phyloP scores from a whole-genome alignment of 2,888 invertebrate species.

The Syrphus vitripennis region DNA sequence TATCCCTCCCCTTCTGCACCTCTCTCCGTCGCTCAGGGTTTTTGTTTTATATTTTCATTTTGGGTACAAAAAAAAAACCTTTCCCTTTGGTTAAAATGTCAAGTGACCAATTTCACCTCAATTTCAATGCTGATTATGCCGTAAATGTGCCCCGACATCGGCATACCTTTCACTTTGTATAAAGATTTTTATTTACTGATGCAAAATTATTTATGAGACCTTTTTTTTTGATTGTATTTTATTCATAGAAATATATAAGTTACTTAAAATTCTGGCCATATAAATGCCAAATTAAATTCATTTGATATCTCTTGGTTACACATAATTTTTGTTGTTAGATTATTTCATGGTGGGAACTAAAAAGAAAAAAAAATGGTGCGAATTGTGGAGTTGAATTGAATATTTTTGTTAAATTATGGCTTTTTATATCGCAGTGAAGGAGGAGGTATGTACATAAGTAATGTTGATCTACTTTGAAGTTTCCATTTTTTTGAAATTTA shows the following conservation, averaged over 20 bases:
- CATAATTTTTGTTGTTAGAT: conserved; percentile 52
- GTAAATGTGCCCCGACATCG: conserved; percentile 32
- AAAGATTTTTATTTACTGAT: conserved; percentile 40
- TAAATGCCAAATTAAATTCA: conserved; percentile 42
- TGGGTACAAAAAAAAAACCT: not conserved
- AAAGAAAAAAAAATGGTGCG: conserved; percentile 37
- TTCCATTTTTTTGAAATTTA: conserved; percentile 67
- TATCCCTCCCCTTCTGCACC: not conserved
- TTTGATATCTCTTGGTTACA: conserved; percentile 19
- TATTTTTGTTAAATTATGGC: conserved; percentile 66
- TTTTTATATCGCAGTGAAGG: not conserved
- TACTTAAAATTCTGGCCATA: conserved; percentile 65
- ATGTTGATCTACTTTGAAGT: conserved; percentile 45
- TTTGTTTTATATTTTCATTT: not conserved
- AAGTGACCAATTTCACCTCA: conserved; percentile 45
- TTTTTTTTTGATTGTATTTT: conserved; percentile 3
- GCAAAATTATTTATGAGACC: conserved; percentile 63
- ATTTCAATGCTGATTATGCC: conserved; percentile 29
- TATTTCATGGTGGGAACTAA: conserved; percentile 50
- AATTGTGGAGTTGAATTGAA: conserved; percentile 64
- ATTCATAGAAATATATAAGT: conserved; percentile 3
- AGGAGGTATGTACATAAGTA: not conserved
- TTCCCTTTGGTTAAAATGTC: conserved; percentile 27
- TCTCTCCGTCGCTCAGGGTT: not conserved
- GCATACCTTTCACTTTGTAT: conserved; percentile 59